These are phyloP conservation scores for Scomberomorus guttatus DNA, from an alignment of 2,797 vertebrate genomes.

Conservation along the genomic window DNA sequence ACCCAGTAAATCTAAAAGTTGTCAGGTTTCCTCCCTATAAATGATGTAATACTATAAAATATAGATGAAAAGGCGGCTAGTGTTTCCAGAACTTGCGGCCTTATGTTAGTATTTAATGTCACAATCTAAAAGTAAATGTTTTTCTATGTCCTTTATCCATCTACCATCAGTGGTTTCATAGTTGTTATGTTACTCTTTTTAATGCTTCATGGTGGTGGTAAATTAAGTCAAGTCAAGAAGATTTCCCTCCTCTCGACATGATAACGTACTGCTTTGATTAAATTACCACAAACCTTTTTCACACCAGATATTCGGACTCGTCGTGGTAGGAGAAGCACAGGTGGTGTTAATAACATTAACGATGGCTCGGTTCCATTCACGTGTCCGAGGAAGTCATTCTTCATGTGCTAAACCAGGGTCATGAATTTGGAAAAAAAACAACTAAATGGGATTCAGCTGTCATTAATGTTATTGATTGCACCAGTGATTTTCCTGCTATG, in stretches of 20 bases:
- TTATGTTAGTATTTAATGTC: background rate
- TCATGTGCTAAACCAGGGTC: background rate
- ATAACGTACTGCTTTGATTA: background rate
- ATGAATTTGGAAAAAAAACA: background rate
- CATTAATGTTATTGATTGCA: background rate
- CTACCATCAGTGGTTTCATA: background rate
- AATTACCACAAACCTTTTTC: background rate
- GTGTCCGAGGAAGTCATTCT: background rate
- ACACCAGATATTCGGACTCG: background rate
- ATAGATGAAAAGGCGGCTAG: conserved; percentile 2
- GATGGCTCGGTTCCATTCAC: no score
- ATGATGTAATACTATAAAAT: conserved; percentile 13
- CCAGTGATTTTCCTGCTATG: no score
- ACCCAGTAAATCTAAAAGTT: conserved; percentile 1
- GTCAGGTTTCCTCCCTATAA: conserved; percentile 28
- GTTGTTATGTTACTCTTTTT: background rate
- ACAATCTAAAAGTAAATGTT: background rate
- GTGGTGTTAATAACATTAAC: no score
- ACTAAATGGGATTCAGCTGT: background rate
- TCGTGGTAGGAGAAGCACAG: background rate
- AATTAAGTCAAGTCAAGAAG: background rate
- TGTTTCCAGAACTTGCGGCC: background rate
- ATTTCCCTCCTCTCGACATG: background rate
- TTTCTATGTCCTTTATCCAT: background rate
- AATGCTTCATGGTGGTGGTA: background rate